Conservation (phyloP, 2,113 vertebrate species). For the Takifugu flavidus region DNA sequence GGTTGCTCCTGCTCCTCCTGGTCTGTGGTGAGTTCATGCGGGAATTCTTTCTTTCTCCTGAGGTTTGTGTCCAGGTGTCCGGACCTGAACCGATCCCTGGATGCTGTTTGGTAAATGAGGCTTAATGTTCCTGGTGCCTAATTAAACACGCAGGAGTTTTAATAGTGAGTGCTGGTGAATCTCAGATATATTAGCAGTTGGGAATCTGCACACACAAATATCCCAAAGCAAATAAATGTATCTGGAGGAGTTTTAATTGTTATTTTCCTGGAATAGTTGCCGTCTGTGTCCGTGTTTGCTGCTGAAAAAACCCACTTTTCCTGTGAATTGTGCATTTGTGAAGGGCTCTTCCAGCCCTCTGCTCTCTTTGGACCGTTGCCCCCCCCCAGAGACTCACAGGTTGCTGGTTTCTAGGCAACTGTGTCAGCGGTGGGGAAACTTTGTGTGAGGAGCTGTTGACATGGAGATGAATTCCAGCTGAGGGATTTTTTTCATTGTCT, state of each 20-base stretch:
- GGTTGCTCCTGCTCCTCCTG: conserved; percentile 45
- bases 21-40: conserved; percentile 53
- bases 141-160: too few relatives aligned
- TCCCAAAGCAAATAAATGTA: too few relatives aligned
- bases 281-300: not conserved
- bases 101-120: too few relatives aligned
- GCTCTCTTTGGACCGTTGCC: conserved; percentile 31
- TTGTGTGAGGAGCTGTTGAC: conserved; percentile 47
- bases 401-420: conserved; percentile 52
- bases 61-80: too few relatives aligned
- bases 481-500: not conserved
- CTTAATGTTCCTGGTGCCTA: too few relatives aligned
- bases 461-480: conserved; percentile 44
- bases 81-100: too few relatives aligned
- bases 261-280: too few relatives aligned
- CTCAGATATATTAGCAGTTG: too few relatives aligned
- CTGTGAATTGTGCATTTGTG: conserved; percentile 21
- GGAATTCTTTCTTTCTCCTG: not conserved
- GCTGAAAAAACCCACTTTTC: conserved; percentile 23
- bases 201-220: too few relatives aligned
- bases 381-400: conserved; percentile 24
- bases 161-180: too few relatives aligned
- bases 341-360: conserved; percentile 42
- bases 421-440: conserved; percentile 11
- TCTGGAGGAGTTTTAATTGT: too few relatives aligned